Conservation (phyloP, 2,113 vertebrate genomes). For the Upupa epops region DNA sequence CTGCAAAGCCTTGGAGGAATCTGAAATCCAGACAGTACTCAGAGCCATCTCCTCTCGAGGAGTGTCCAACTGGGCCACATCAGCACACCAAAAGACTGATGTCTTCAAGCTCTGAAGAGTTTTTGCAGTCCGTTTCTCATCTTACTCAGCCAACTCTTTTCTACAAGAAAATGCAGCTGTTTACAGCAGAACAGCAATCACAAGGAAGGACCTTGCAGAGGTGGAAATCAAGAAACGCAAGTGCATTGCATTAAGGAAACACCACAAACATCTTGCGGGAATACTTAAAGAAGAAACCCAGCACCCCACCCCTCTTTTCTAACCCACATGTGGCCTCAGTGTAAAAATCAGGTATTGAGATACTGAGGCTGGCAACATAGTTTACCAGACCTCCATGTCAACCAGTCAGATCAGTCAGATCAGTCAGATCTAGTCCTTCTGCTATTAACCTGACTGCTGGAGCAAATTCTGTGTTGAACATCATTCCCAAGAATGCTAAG, state of each 20-base stretch:
- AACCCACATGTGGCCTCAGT: neutral
- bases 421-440: neutral
- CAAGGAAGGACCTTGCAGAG: neutral
- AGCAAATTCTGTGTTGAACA: neutral
- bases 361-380: fast-evolving
- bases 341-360: neutral
- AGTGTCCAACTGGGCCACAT: neutral
- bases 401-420: neutral
- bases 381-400: neutral
- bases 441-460: neutral
- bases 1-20: neutral
- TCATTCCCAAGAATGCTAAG: no score
- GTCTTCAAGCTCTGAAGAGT: neutral
- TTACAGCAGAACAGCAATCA: neutral
- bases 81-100: neutral
- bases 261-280: neutral
- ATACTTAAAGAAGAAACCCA: neutral
- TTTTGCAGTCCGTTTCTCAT: neutral
- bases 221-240: neutral
- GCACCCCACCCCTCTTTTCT: neutral
- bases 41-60: neutral
- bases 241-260: neutral
- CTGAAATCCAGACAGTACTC: neutral
- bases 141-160: neutral
- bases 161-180: neutral